Conservation (phyloP, 2,888 invertebrate species). For the Plebejus melissa region DNA sequence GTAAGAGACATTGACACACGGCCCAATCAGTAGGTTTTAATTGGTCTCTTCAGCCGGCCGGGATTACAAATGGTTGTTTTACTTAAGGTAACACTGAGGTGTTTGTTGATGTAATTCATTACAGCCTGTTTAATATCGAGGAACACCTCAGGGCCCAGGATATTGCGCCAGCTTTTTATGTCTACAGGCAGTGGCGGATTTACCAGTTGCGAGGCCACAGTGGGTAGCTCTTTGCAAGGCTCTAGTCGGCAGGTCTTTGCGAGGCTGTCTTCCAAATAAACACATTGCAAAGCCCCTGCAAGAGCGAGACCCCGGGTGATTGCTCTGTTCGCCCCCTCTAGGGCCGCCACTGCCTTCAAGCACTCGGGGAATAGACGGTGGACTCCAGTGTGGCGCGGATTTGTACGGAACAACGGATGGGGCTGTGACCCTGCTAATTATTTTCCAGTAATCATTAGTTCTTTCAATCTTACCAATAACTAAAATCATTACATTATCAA, state of each 20-base stretch:
- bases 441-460: no score
- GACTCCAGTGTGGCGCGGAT: background rate
- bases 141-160: background rate
- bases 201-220: no score
- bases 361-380: background rate
- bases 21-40: conserved; percentile 41
- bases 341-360: background rate
- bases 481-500: no score
- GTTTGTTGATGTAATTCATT: conserved; percentile 11
- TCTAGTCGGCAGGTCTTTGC: no score
- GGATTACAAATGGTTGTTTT: conserved; percentile 29
- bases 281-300: no score
- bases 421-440: no score
- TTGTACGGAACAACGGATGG: no score
- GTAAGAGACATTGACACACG: conserved; percentile 40
- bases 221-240: no score
- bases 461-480: no score
- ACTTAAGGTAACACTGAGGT: conserved; percentile 28
- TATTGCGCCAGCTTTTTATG: background rate
- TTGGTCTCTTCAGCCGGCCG: conserved; percentile 38
- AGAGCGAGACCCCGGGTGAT: no score
- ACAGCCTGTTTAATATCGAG: background rate
- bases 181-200: background rate
- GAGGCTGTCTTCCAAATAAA: no score
- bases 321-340: no score